Evolutionary conservation across 2,888 invertebrate genomes (phyloP).

Genomic region (Melanostoma mellinum): DNA sequence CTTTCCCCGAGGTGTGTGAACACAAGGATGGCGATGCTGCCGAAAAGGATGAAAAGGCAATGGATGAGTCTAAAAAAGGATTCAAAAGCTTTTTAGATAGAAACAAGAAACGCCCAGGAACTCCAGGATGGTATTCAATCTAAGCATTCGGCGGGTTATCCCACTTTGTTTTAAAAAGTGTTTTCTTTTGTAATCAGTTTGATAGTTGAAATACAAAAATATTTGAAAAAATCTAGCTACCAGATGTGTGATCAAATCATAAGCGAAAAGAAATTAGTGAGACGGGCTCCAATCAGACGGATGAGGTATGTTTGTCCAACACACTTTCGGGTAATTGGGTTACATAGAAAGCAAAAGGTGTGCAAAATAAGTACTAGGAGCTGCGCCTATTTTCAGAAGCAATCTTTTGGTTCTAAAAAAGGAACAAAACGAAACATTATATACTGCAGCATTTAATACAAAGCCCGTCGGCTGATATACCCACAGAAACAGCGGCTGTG

Average conservation of each 20-base stretch:
- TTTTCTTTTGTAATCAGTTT: slow-evolving; percentile 49
- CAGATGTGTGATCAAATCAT: slow-evolving; percentile 60
- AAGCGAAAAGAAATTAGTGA: slow-evolving; percentile 60
- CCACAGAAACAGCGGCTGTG: too few relatives aligned
- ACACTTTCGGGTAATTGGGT: too few relatives aligned
- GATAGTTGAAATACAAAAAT: slow-evolving; percentile 33
- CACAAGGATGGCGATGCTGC: slow-evolving; percentile 81
- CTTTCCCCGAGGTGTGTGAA: slow-evolving; percentile 89
- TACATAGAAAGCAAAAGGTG: too few relatives aligned
- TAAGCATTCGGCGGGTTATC: slow-evolving; percentile 78
- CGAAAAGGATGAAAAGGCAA: slow-evolving; percentile 85
- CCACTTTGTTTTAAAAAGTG: slow-evolving; percentile 56
- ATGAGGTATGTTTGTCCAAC: slow-evolving; percentile 20
- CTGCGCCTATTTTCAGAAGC: too few relatives aligned
- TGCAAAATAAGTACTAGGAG: too few relatives aligned
- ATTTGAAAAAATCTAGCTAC: background rate
- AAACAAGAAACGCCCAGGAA: slow-evolving; percentile 87
- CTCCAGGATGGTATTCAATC: slow-evolving; percentile 91
- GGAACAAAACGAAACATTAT: too few relatives aligned
- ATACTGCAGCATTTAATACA: too few relatives aligned
- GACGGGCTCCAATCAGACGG: slow-evolving; percentile 15
- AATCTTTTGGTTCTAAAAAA: too few relatives aligned
- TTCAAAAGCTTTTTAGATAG: slow-evolving; percentile 85
- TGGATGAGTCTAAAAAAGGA: slow-evolving; percentile 85
- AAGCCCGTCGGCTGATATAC: too few relatives aligned